phyloP scores from a whole-genome alignment of 1,140 invertebrate genomes.

The Hormaphis cornu region DNA sequence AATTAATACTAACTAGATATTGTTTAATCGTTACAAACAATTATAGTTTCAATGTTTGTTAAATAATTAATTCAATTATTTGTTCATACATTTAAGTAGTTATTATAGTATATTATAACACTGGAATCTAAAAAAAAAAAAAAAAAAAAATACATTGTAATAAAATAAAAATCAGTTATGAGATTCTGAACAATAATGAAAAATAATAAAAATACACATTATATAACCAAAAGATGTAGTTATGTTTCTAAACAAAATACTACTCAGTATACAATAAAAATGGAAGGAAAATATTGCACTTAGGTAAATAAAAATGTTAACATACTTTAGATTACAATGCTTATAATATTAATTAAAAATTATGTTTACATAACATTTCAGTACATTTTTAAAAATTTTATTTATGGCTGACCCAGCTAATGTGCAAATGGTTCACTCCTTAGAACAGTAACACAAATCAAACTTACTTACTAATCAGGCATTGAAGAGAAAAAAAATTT shows the following conservation, averaged over 20 bases:
- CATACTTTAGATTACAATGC: neutral
- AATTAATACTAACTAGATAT: too few species aligned
- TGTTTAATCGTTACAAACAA: too few species aligned
- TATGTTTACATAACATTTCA: neutral
- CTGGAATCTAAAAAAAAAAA: neutral
- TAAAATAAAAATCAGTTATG: neutral
- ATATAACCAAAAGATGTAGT: neutral
- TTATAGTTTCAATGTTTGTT: neutral
- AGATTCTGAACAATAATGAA: slow-evolving; percentile 7
- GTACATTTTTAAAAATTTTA: neutral
- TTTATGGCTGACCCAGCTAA: neutral
- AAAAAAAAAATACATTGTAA: neutral
- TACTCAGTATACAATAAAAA: neutral
- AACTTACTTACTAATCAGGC: slow-evolving; percentile 19
- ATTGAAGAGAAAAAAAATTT: neutral
- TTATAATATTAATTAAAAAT: too few species aligned
- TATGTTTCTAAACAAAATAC: neutral
- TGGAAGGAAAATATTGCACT: slow-evolving; percentile 30
- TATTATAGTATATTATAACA: neutral
- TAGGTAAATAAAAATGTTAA: neutral
- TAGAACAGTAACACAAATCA: neutral
- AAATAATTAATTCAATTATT: neutral
- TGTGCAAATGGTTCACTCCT: neutral
- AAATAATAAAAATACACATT: neutral
- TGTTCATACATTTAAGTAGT: slow-evolving; percentile 7